phyloP scores from a whole-genome alignment of 2,888 invertebrate species.

The Neuroscelio doddi region DNA sequence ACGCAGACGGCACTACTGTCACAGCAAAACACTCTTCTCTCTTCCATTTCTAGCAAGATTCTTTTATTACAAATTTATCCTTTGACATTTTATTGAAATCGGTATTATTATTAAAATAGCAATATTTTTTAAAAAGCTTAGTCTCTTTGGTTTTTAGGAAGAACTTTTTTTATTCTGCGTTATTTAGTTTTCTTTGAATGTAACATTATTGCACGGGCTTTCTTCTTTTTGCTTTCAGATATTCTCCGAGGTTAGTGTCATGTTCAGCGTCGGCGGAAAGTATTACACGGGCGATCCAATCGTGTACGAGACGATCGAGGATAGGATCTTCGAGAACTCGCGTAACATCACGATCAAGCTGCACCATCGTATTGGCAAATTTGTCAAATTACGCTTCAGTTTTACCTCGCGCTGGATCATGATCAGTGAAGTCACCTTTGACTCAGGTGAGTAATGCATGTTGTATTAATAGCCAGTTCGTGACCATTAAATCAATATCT shows the following conservation, averaged over 20 bases:
- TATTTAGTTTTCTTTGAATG: no score
- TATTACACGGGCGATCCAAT: conserved; percentile 86
- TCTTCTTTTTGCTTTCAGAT: conserved; percentile 74
- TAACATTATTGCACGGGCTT: no score
- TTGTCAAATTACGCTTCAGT: conserved; percentile 83
- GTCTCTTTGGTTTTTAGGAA: no score
- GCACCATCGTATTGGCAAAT: conserved; percentile 86
- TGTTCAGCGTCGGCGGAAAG: conserved; percentile 87
- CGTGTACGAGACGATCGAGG: conserved; percentile 81
- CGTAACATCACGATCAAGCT: conserved; percentile 88
- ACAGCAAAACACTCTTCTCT: conserved; percentile 13
- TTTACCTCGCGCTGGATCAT: conserved; percentile 91
- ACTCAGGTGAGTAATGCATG: conserved; percentile 77
- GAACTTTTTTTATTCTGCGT: no score
- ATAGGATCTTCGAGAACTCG: conserved; percentile 85
- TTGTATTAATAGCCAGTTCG: conserved; percentile 13
- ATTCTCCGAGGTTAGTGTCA: conserved; percentile 85
- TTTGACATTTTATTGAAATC: conserved; percentile 2
- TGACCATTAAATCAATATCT: no score
- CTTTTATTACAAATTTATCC: conserved; percentile 18
- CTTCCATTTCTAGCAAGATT: conserved; percentile 1
- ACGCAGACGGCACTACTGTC: conserved; percentile 12
- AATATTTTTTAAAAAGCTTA: no score
- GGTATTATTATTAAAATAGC: conserved; percentile 3
- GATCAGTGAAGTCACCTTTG: conserved; percentile 91